phyloP scores from a whole-genome alignment of 2,113 vertebrate genomes.

The Pyxicephalus adspersus region DNA sequence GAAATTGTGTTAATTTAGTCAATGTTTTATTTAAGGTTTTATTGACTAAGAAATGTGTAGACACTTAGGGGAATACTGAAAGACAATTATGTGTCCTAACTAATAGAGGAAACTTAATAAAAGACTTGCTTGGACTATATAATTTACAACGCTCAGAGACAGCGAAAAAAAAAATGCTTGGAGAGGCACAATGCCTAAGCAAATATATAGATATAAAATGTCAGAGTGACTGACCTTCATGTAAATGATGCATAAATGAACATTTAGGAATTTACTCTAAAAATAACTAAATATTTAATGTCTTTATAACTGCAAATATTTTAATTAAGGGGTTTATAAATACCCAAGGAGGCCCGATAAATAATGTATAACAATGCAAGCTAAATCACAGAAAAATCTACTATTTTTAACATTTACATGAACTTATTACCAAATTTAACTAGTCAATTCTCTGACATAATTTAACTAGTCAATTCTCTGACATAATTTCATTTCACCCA shows the following conservation, averaged over 20 bases:
- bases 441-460: no score
- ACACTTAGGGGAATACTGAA: conserved; percentile 34
- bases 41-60: conserved; percentile 41
- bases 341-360: no score
- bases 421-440: no score
- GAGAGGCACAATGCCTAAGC: neutral
- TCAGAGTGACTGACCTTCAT: conserved; percentile 7
- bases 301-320: no score
- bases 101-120: conserved; percentile 23
- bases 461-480: no score
- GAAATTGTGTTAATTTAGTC: conserved; percentile 26
- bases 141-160: conserved; percentile 12
- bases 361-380: no score
- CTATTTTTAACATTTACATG: no score
- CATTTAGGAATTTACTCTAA: no score
- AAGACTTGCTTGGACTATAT: conserved; percentile 11
- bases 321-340: no score
- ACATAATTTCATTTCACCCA: no score
- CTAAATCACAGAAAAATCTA: no score
- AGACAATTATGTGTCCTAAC: conserved; percentile 23
- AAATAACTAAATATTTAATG: no score
- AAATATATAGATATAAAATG: neutral
- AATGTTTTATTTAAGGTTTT: conserved; percentile 44
- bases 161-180: conserved; percentile 21
- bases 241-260: conserved; percentile 11